phyloP scores from a whole-genome alignment of 2,113 vertebrate genomes.

The Stictonetta naevosa region DNA sequence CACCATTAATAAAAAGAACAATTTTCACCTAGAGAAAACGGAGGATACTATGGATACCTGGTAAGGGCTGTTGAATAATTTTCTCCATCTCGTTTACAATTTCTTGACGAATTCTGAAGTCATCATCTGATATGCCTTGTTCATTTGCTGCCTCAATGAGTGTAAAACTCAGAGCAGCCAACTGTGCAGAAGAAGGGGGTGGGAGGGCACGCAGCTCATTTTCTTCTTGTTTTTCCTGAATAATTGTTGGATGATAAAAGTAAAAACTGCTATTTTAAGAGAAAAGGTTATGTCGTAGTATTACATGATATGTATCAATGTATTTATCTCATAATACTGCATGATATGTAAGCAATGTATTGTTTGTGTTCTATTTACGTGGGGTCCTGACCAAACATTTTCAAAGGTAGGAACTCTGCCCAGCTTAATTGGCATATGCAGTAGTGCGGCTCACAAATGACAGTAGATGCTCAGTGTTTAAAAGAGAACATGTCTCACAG shows the following conservation, averaged over 20 bases:
- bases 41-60: conserved; percentile 77
- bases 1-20: neutral
- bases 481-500: neutral
- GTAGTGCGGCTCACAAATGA: neutral
- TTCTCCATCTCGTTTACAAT: conserved; percentile 91
- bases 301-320: neutral
- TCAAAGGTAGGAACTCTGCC: neutral
- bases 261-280: neutral
- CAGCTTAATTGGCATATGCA: neutral
- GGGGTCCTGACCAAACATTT: neutral
- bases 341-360: rapidly evolving
- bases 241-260: conserved; percentile 20
- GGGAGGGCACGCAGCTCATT: conserved; percentile 92
- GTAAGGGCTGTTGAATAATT: conserved; percentile 85
- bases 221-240: conserved; percentile 96
- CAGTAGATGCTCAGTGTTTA: neutral
- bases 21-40: neutral
- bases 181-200: conserved; percentile 84
- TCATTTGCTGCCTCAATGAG: conserved; percentile 84
- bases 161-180: conserved; percentile 86
- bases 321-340: neutral
- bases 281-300: neutral
- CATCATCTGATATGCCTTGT: conserved; percentile 92
- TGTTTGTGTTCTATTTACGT: neutral
- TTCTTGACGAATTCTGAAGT: conserved; percentile 85